Percentiles rank a stretch among this genome's conserved stretches.
Conservation (phyloP, 2,888 invertebrate species). For the Eretmocerus hayati region DNA sequence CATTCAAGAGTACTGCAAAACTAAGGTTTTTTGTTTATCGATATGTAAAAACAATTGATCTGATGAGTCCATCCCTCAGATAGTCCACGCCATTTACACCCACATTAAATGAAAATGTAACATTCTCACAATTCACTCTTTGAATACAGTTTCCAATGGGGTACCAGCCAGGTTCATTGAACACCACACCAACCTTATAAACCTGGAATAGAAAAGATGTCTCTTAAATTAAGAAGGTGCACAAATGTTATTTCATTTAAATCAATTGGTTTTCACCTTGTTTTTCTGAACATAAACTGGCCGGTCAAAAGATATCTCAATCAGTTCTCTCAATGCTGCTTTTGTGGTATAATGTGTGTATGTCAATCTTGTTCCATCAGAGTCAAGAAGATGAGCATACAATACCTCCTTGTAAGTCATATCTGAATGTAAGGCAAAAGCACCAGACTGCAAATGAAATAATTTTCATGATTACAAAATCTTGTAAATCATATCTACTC, state of each 20-base stretch:
- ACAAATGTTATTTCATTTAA: too few species aligned
- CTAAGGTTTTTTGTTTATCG: conserved; percentile 20
- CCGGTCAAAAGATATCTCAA: conserved; percentile 74
- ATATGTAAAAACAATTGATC: conserved; percentile 65
- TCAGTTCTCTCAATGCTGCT: conserved; percentile 64
- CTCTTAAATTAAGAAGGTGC: too few species aligned
- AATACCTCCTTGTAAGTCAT: conserved; percentile 65
- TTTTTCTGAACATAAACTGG: conserved; percentile 70
- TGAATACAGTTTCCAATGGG: conserved; percentile 67
- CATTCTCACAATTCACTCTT: conserved; percentile 61
- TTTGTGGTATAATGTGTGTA: conserved; percentile 76
- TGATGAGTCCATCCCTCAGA: conserved; percentile 66
- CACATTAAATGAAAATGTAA: conserved; percentile 68
- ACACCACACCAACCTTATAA: conserved; percentile 71
- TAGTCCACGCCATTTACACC: conserved; percentile 63
- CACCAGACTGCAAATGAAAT: conserved; percentile 18
- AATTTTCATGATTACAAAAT: not conserved
- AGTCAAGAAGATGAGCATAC: conserved; percentile 74
- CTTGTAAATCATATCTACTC: not conserved
- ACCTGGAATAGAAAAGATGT: conserved; percentile 49
- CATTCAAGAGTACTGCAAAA: too few species aligned
- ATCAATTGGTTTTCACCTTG: conserved; percentile 55
- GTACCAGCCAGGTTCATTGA: conserved; percentile 74
- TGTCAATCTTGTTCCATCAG: conserved; percentile 70
- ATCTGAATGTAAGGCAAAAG: conserved; percentile 12